phyloP scores from a whole-genome alignment of 1,140 invertebrate genomes.

The Akabosia matsudoensis region DNA sequence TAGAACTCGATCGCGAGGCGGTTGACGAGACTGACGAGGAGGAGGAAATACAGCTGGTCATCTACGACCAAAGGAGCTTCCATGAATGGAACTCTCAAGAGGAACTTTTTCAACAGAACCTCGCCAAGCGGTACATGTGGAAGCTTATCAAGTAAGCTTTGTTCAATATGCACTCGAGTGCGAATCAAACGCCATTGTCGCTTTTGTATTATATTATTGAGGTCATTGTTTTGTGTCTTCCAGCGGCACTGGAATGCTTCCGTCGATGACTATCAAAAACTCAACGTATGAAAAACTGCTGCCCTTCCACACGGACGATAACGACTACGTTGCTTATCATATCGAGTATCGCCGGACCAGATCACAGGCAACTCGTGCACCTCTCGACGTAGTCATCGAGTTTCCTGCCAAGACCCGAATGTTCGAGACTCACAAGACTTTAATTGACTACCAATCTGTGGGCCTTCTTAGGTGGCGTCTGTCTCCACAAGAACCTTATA shows the following conservation, averaged over 20 bases:
- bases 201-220: no score
- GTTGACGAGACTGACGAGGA: neutral
- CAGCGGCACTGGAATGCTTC: neutral
- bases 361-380: neutral
- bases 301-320: neutral
- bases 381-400: neutral
- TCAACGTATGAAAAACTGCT: neutral
- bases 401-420: neutral
- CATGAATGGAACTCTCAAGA: neutral
- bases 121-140: neutral
- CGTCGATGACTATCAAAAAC: neutral
- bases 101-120: neutral
- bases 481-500: neutral
- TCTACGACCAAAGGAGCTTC: neutral
- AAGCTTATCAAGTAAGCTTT: neutral
- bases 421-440: neutral
- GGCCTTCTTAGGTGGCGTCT: neutral
- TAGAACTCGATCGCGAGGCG: neutral
- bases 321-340: neutral
- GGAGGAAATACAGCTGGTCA: neutral
- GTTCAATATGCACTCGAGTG: neutral
- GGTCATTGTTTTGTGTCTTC: neutral
- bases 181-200: no score
- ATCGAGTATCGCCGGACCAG: neutral
- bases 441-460: neutral